phyloP scores from a whole-genome alignment of 2,797 vertebrate genomes.

The Sebastes wilsoni region DNA sequence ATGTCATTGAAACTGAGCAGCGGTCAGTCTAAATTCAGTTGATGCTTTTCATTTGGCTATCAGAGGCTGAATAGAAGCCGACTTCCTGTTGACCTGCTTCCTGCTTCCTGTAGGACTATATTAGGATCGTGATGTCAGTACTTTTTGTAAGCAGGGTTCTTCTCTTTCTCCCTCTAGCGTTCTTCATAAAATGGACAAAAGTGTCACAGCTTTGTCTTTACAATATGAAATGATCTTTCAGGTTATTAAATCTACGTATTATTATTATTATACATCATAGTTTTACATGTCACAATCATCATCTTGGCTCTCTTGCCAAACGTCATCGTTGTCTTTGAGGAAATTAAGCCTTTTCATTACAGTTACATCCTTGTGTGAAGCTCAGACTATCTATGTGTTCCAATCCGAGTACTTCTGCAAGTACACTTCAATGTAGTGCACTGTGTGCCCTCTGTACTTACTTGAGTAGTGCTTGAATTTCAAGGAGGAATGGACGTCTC shows the following conservation, averaged over 20 bases:
- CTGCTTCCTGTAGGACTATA: constrained; percentile 25
- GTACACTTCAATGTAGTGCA: too few relatives aligned
- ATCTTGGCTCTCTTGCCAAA: not conserved
- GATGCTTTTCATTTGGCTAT: not conserved
- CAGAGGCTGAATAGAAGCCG: not conserved
- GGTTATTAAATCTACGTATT: not conserved
- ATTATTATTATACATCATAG: not conserved
- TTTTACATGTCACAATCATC: not conserved
- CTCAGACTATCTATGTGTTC: not conserved
- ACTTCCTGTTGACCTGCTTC: constrained; percentile 13
- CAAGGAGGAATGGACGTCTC: too few relatives aligned
- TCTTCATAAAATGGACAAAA: not conserved
- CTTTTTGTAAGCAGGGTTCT: not conserved
- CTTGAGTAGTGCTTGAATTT: too few relatives aligned
- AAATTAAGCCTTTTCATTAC: not conserved
- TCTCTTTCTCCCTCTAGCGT: not conserved
- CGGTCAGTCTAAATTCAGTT: not conserved
- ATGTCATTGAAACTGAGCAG: not conserved
- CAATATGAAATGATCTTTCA: not conserved
- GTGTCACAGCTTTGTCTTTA: not conserved
- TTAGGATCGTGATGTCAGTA: not conserved
- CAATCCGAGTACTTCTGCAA: too few relatives aligned
- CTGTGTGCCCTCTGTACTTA: too few relatives aligned
- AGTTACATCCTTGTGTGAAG: not conserved
- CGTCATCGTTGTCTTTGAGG: not conserved